Percentiles rank a stretch among this genome's conserved stretches.
Conservation (phyloP, 92 coral and sea anemone genomes). For the Actinostola sp. region DNA sequence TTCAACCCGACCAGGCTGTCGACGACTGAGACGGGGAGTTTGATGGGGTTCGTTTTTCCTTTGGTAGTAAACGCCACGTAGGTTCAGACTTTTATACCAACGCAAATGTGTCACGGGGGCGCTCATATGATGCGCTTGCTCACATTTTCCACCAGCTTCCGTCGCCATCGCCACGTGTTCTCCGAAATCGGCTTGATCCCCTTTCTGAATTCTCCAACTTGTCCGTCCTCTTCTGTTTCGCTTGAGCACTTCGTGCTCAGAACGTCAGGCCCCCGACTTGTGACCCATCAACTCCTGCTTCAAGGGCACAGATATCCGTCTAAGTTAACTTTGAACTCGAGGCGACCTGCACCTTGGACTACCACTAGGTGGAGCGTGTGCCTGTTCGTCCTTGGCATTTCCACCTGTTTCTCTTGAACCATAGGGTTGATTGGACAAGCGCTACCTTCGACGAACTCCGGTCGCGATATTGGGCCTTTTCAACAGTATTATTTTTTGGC, state of each 20-base stretch:
- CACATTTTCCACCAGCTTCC: background rate
- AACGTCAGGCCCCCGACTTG: constrained; percentile 63
- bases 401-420: background rate
- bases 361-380: constrained; percentile 75
- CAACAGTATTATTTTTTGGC: background rate
- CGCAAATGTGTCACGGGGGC: no score
- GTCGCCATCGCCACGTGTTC: constrained; percentile 1
- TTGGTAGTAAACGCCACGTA: constrained; percentile 12
- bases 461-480: background rate
- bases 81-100: constrained; percentile 68
- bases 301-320: constrained; percentile 14
- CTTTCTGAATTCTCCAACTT: background rate
- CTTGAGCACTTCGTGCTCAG: constrained; percentile 10
- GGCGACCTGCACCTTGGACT: constrained; percentile 40
- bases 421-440: background rate
- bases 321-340: background rate
- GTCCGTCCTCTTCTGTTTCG: background rate
- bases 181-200: background rate
- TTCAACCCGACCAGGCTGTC: constrained; percentile 26
- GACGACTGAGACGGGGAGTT: constrained; percentile 56
- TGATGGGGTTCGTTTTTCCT: background rate
- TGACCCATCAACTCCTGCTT: constrained; percentile 26
- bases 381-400: constrained; percentile 44
- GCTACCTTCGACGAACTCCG: constrained; percentile 18
- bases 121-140: constrained; percentile 6